Percentiles rank a stretch among this genome's conserved stretches.
Conservation (phyloP, 2,113 vertebrate genomes). For the Chionomys nivalis region DNA sequence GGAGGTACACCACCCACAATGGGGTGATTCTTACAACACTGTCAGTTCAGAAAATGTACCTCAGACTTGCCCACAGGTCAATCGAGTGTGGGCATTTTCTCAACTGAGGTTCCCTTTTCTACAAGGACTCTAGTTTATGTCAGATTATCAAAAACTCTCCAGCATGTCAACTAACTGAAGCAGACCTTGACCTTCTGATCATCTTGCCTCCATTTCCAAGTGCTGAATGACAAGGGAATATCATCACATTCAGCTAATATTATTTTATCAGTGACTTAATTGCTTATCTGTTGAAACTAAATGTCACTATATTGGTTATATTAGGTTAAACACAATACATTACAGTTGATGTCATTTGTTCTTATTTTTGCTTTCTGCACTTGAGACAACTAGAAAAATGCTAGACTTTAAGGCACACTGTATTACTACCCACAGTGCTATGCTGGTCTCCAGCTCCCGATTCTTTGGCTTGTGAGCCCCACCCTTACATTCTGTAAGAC, state of each 20-base stretch:
- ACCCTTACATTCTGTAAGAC: neutral
- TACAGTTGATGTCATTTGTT: slow-evolving; percentile 14
- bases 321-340: slow-evolving; percentile 37
- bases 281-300: slow-evolving; percentile 44
- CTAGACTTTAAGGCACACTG: neutral
- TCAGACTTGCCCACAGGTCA: neutral
- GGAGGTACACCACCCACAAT: neutral
- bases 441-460: neutral
- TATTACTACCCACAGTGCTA: neutral
- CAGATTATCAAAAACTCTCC: neutral
- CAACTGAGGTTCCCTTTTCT: neutral
- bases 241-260: neutral
- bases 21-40: no score
- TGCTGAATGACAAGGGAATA: neutral
- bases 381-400: slow-evolving; percentile 3
- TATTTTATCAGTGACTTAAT: slow-evolving; percentile 30
- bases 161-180: neutral
- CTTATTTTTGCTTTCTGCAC: neutral
- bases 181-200: neutral
- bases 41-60: neutral
- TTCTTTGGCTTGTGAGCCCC: neutral
- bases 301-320: neutral
- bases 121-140: neutral
- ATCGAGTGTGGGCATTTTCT: neutral
- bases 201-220: neutral